Evolutionary conservation across 1,140 invertebrate species (phyloP), one percentile per base, ranked within the genome.

Genomic region (Drosophila nigrodunni): DNA sequence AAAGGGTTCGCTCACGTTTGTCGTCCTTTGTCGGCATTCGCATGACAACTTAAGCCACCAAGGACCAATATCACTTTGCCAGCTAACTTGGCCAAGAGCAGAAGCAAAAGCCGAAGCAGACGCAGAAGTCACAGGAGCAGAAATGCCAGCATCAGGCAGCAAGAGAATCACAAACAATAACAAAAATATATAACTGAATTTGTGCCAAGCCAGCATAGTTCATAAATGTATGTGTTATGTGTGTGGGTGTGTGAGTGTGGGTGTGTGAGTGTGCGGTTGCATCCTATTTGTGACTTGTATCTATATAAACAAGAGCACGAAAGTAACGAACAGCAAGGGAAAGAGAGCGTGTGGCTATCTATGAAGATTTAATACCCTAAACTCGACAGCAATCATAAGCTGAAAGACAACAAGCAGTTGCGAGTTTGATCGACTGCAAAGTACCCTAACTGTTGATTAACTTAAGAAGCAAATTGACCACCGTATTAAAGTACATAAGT

Each of bases 51-150:
- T 85, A 75, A 88, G 77, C 83, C 83, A 85, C 85, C 60, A 55
- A 82, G 80, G 83, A 76, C 88, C 80, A 89, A 85, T 89, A 89
- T 89, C 85, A 89, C 85, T 87, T 88, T 87, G 79, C 72, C 71
- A 41, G 59, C 58, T 58, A 66, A 61, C 57, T 52, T 52, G 49
- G 6, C 35, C 34, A 5, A 41, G 15, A 41, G 11, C 10, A 18
- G 7, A 0, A 37, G 6, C 10, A 18, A 11, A 0, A 37, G 6
- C 34, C 9, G 54, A 0, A 57, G 13, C 21, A 41, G 35, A 4
- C 4, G 11, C 41, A 43, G 13, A 11, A 55, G 61, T 30, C 25
- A 30, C 61, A 81, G 68, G 39, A 73, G 68, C 44, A 25, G 15
- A 18, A 61, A 39, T 21, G 58, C 9, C n/a, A 60, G 57, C 21